phyloP scores from a whole-genome alignment of 2,888 invertebrate genomes.

The Lasius fuliginosus region DNA sequence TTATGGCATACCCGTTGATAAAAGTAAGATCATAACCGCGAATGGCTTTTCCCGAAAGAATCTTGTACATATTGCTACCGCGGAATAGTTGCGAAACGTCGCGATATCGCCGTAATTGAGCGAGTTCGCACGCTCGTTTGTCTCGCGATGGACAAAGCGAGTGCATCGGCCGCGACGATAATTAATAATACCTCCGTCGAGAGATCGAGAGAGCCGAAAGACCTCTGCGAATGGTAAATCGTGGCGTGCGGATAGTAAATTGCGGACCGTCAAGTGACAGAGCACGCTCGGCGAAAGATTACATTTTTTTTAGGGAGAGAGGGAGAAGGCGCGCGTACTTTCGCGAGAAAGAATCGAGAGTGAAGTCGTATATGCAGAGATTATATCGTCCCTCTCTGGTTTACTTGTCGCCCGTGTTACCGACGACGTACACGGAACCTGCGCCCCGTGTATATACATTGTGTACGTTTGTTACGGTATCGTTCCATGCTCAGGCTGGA shows the following conservation, averaged over 20 bases:
- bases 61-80: background rate
- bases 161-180: slow-evolving; percentile 26
- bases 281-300: slow-evolving; percentile 43
- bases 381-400: slow-evolving; percentile 63
- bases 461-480: slow-evolving; percentile 60
- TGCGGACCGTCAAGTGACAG: slow-evolving; percentile 48
- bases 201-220: slow-evolving; percentile 52
- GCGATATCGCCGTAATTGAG: slow-evolving; percentile 51
- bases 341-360: slow-evolving; percentile 45
- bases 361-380: slow-evolving; percentile 66
- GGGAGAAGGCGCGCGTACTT: slow-evolving; percentile 10
- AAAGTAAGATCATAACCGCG: slow-evolving; percentile 38
- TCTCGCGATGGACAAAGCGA: slow-evolving; percentile 29
- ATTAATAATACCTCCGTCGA: slow-evolving; percentile 50
- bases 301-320: slow-evolving; percentile 20
- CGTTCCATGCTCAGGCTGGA: slow-evolving; percentile 42
- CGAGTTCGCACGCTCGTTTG: slow-evolving; percentile 55
- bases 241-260: slow-evolving; percentile 48
- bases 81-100: slow-evolving; percentile 36
- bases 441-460: slow-evolving; percentile 62
- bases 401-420: slow-evolving; percentile 65
- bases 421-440: slow-evolving; percentile 65
- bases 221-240: slow-evolving; percentile 45
- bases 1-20: slow-evolving; percentile 16
- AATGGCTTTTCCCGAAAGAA: slow-evolving; percentile 39